phyloP scores from a whole-genome alignment of 2,113 vertebrate species.

The Chaetura pelagica region DNA sequence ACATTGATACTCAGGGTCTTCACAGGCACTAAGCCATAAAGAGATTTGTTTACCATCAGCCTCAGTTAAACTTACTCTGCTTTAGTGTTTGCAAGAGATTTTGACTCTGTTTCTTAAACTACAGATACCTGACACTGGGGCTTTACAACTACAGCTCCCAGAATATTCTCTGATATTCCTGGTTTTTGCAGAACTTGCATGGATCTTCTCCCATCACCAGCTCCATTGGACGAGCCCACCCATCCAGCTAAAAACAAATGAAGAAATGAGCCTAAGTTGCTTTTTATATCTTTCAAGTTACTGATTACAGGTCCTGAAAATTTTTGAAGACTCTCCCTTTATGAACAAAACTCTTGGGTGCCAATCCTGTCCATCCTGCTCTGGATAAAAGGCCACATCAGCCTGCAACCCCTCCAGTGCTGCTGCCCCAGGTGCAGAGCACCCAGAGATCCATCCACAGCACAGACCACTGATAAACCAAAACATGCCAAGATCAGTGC shows the following conservation, averaged over 20 bases:
- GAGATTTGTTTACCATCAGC: neutral
- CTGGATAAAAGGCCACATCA: neutral
- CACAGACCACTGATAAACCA: neutral
- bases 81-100: neutral
- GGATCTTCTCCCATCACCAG: neutral
- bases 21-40: constrained; percentile 29
- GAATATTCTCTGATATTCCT: neutral
- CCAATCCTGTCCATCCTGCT: neutral
- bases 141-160: neutral
- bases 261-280: neutral
- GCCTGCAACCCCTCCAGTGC: neutral
- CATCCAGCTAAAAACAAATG: accelerated
- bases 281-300: neutral
- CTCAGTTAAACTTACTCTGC: neutral
- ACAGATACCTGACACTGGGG: neutral
- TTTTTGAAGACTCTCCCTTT: neutral
- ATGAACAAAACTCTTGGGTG: neutral
- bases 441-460: neutral
- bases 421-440: neutral
- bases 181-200: neutral
- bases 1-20: neutral
- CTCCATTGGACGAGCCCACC: neutral
- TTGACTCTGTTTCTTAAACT: neutral
- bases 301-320: neutral
- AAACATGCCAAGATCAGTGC: neutral